phyloP scores from a whole-genome alignment of 2,113 vertebrate genomes.

The Corythaixoides concolor region DNA sequence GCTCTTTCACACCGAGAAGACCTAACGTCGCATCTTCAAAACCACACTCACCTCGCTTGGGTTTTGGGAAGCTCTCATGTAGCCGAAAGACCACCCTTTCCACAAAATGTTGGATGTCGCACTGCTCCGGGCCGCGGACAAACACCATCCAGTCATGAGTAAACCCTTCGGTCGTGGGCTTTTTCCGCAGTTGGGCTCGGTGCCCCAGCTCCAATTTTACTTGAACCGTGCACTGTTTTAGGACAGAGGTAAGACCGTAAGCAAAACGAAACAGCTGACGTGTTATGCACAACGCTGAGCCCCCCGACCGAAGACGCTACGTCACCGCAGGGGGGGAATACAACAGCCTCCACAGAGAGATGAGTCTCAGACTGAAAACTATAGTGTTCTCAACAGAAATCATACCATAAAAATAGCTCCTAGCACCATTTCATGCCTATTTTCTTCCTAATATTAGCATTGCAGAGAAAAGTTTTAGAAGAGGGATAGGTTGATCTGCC shows the following conservation, averaged over 20 bases:
- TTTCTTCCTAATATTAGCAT: neutral
- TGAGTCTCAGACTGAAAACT: neutral
- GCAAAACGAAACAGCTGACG: neutral
- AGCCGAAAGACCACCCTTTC: slow-evolving; percentile 96
- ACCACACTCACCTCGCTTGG: slow-evolving; percentile 87
- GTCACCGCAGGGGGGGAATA: neutral
- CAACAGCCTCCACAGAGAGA: neutral
- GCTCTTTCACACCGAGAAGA: neutral
- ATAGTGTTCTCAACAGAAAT: neutral
- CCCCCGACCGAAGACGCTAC: neutral
- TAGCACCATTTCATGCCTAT: neutral
- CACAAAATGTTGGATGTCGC: slow-evolving; percentile 98
- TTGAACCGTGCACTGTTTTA: slow-evolving; percentile 92
- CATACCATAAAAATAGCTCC: neutral
- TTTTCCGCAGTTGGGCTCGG: slow-evolving; percentile 94
- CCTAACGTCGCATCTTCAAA: neutral
- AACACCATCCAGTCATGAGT: slow-evolving; percentile 99
- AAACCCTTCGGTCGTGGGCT: slow-evolving; percentile 95
- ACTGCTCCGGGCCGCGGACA: slow-evolving; percentile 93
- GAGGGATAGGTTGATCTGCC: neutral
- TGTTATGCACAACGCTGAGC: accelerated
- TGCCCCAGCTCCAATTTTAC: slow-evolving; percentile 98
- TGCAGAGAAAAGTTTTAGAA: neutral
- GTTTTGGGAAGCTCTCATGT: slow-evolving; percentile 98
- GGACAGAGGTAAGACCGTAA: neutral